These are phyloP conservation scores for Drosophila rubida DNA, from an alignment of 2,888 invertebrate genomes.

Conservation along the genomic window DNA sequence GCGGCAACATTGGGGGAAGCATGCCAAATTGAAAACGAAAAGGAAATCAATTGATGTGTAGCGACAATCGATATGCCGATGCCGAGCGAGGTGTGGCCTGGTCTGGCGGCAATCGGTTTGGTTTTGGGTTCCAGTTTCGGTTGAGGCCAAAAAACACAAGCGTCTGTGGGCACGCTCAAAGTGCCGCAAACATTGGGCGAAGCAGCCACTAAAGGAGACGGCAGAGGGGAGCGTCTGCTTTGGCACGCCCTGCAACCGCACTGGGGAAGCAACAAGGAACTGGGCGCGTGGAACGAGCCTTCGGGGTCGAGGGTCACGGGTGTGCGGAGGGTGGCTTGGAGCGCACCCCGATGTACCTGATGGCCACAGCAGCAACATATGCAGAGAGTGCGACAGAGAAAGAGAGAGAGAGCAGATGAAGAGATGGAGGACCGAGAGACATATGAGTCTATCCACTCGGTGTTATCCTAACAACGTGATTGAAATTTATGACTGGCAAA, in stretches of 20 bases:
- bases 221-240: constrained; percentile 26
- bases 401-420: constrained; percentile 19
- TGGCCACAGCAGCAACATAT: constrained; percentile 56
- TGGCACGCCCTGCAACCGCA: constrained; percentile 69
- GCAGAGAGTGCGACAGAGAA: constrained; percentile 27
- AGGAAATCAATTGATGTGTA: constrained; percentile 79
- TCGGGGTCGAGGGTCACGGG: constrained; percentile 11
- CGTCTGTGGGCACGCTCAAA: constrained; percentile 59
- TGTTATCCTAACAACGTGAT: constrained; percentile 80
- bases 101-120: constrained; percentile 19
- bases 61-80: constrained; percentile 75
- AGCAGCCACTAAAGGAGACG: background rate
- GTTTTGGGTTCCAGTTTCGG: constrained; percentile 16
- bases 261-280: constrained; percentile 30
- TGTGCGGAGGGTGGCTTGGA: constrained; percentile 1
- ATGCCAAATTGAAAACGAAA: constrained; percentile 76
- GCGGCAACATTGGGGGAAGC: background rate
- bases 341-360: constrained; percentile 12
- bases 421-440: constrained; percentile 29
- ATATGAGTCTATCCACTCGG: constrained; percentile 78
- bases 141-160: constrained; percentile 53
- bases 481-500: constrained; percentile 81
- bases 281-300: too few relatives aligned
- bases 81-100: constrained; percentile 35
- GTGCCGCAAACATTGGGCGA: constrained; percentile 21